Base-by-base conservation (phyloP, 2,113 vertebrate species). In the Dipodomys stephensi region DNA sequence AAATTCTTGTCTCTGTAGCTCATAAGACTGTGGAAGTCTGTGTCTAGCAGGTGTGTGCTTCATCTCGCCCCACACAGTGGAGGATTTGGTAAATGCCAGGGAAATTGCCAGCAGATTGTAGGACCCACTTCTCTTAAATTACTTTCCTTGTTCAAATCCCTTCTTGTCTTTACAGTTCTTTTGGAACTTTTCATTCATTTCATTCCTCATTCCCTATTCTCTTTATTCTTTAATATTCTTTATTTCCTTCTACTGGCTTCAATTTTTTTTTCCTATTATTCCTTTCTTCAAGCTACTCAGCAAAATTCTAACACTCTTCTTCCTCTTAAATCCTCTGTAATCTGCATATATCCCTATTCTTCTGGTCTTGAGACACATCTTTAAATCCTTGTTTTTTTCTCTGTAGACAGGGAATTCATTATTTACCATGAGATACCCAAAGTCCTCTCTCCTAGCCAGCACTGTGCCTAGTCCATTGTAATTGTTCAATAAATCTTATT, bases 1-100 rank as follows among this genome's bases (percentile, higher is more conserved):
- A 77, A 95, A 90, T 72, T 77, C 64, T 64, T 87, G 13, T 86
- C 74, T 57, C 69, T 64, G n/a, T 87, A 65, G 64, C n/a, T 44
- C 71, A 0, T 78, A 11, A 60, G 15, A 83, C 78, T 71, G 32
- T 68, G 30, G 65, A 82, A 81, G 49, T 72, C 28, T 90, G 0
- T 72, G 53, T 28, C 7, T 64, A 46, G 12, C n/a, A 49, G 32
- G 27, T 77, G 69, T 84, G 27, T 46, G 82, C 35, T 67, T 23
- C 32, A 18, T 12, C 74, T 81, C 46, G 44, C 18, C 35, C 23
- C 49, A 74, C 19, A 64, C 30, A 65, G 19, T n/a, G 68, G 30
- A 60, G 28, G 30, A 78, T 91, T 65, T 78, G 64, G 68, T 32
- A 32, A 60, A 46, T 65, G 39, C 18, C 8, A 64, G 64, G 28